Conservation (phyloP, 2,797 vertebrate genomes). For the Acanthis flammea region DNA sequence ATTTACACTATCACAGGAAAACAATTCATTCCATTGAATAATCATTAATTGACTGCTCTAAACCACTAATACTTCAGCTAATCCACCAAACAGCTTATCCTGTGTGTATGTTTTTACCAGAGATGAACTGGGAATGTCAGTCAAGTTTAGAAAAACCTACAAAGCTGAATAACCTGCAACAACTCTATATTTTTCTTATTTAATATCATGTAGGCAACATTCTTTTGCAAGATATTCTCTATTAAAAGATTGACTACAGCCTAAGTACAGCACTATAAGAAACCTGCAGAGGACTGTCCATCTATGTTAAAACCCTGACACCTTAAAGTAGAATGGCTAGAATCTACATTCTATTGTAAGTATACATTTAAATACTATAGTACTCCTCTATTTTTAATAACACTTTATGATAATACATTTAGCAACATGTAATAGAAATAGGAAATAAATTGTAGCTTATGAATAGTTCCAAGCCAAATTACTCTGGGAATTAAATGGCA, state of each 20-base stretch:
- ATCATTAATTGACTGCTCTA: not conserved
- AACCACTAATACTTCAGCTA: not conserved
- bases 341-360: not conserved
- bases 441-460: not conserved
- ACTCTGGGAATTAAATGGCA: not conserved
- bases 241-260: not conserved
- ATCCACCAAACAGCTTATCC: not conserved
- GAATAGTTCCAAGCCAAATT: not conserved
- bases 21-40: not conserved
- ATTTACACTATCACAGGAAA: not conserved
- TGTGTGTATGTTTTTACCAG: not conserved
- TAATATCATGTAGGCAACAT: not conserved
- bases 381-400: not conserved
- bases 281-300: not conserved
- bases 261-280: not conserved
- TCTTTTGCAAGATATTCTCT: not conserved
- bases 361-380: not conserved
- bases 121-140: not conserved
- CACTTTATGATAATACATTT: not conserved
- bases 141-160: not conserved
- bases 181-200: not conserved
- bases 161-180: not conserved
- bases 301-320: not conserved
- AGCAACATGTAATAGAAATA: not conserved
- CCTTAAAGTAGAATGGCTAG: not conserved